Conservation (phyloP, 2,797 vertebrate genomes). For the Pagetopsis macropterus region DNA sequence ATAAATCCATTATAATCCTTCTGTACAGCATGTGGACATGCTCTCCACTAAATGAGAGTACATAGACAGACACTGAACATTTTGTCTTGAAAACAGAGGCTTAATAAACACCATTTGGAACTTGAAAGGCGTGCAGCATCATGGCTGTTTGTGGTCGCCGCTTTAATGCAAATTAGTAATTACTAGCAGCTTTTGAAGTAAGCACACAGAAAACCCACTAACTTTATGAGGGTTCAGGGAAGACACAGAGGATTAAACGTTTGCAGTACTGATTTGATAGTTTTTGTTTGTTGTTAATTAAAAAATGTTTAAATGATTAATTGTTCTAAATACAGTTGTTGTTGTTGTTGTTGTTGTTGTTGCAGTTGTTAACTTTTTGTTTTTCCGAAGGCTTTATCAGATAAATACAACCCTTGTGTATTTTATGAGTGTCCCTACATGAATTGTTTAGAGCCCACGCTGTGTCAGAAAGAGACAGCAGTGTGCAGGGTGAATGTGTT, state of each 20-base stretch:
- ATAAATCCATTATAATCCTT: neutral
- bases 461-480: constrained; percentile 42
- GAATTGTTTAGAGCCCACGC: constrained; percentile 35
- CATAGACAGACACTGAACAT: constrained; percentile 43
- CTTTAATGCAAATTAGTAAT: constrained; percentile 71
- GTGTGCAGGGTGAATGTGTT: constrained; percentile 44
- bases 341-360: neutral
- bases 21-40: neutral
- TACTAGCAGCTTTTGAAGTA: constrained; percentile 70
- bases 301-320: neutral
- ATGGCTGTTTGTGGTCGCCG: constrained; percentile 66
- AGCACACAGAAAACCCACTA: constrained; percentile 57
- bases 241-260: constrained; percentile 21
- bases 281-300: neutral
- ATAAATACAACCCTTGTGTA: constrained; percentile 5
- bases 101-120: constrained; percentile 76
- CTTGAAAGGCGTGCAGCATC: constrained; percentile 59
- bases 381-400: neutral
- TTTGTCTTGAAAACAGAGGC: constrained; percentile 59
- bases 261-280: constrained; percentile 7
- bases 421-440: constrained; percentile 11
- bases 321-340: neutral
- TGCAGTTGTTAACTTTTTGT: neutral
- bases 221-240: constrained; percentile 18
- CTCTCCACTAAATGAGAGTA: neutral